phyloP scores from a whole-genome alignment of 2,888 invertebrate genomes.

The Pomacea canaliculata region DNA sequence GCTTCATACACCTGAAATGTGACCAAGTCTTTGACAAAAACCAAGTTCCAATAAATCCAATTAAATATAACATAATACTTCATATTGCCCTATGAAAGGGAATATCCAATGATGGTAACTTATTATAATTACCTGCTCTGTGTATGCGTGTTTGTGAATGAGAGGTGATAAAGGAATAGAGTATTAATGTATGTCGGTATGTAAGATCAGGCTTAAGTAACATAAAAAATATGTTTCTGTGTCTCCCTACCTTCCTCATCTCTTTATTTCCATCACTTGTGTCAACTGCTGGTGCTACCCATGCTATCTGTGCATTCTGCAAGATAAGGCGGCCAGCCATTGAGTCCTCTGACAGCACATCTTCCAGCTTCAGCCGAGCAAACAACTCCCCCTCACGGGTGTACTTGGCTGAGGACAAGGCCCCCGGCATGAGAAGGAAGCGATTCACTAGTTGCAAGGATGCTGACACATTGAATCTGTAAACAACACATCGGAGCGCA shows the following conservation, averaged over 20 bases:
- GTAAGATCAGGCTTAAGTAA: too few relatives aligned
- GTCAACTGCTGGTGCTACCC: slow-evolving; percentile 70
- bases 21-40: slow-evolving; percentile 4
- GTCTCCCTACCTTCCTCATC: slow-evolving; percentile 42
- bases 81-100: too few relatives aligned
- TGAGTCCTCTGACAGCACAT: slow-evolving; percentile 85
- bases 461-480: slow-evolving; percentile 78
- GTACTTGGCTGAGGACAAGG: slow-evolving; percentile 80
- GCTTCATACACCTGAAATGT: slow-evolving; percentile 78
- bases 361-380: slow-evolving; percentile 79
- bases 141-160: too few relatives aligned
- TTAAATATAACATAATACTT: too few relatives aligned
- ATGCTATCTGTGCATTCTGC: slow-evolving; percentile 81
- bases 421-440: slow-evolving; percentile 77
- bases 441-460: slow-evolving; percentile 77
- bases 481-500: slow-evolving; percentile 10
- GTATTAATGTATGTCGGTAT: too few relatives aligned
- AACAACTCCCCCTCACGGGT: slow-evolving; percentile 83
- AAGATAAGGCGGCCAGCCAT: slow-evolving; percentile 83
- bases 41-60: too few relatives aligned
- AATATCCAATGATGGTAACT: too few relatives aligned
- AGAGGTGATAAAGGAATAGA: too few relatives aligned
- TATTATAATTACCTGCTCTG: too few relatives aligned
- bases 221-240: too few relatives aligned
- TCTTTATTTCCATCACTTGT: slow-evolving; percentile 25